Evolutionary conservation across 2,113 vertebrate species (phyloP), one percentile per base, ranked within the genome.

Genomic region (Microtus oregoni): DNA sequence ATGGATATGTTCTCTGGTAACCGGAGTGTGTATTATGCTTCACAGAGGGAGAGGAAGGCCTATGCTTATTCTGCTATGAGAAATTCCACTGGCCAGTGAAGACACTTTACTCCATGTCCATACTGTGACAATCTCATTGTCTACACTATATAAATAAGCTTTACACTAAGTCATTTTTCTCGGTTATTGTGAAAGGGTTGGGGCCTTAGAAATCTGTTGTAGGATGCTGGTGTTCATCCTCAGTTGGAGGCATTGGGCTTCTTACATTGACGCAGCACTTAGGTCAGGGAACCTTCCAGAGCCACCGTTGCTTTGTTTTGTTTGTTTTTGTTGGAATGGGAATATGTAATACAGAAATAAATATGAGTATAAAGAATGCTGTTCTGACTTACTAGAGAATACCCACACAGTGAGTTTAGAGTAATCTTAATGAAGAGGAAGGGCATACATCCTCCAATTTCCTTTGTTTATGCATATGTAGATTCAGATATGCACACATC

Each of bases 391-490:
- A 47, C 63, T 97, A 67, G 77, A 89, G 61, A 89, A 89, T 94
- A 91, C 87, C 93, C 63, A 86, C 92, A 91, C 2, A 10, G 90
- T 91, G 89, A 72, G 7, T 96, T 96, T 28, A 86, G 58, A 83
- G 22, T 72, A 38, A 91, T 96, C 92, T 94, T 95, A 67, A 93
- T 95, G 79, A 79, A 92, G 41, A 93, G 94, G 98, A 98, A 98
- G 96, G 97, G 94, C 98, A 97, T 97, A 98, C 97, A 98, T 97
- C 97, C 97, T 98, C 98, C 98, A 83, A 96, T 98, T 98, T 95
- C 96, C 97, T 98, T 98, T 97, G 92, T 97, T 97, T 98, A 98
- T 97, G 97, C 97, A 97, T 98, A 97, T 98, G 98, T 98, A 98
- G 98, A 88, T 98, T 98, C 93, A 92, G 91, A 78, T 89, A 93